Conservation (phyloP, 1,140 invertebrate genomes). For the Coboldia fuscipes region DNA sequence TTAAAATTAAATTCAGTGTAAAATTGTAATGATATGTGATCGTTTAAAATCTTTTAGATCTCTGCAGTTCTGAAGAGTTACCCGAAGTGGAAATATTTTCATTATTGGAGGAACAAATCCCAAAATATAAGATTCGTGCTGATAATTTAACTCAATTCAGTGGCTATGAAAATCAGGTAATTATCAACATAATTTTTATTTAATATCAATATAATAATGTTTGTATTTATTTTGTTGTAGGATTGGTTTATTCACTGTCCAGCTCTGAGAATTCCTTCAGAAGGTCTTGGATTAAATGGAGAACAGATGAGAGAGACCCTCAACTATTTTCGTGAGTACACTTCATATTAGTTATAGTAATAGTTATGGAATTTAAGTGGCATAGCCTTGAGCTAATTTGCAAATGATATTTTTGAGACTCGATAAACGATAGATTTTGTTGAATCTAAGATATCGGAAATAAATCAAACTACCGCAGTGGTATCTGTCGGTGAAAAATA, state of each 20-base stretch:
- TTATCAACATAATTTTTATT: no score
- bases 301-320: slow-evolving; percentile 89
- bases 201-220: no score
- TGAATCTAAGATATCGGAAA: no score
- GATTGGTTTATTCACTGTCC: slow-evolving; percentile 87
- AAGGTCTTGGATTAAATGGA: slow-evolving; percentile 66
- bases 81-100: slow-evolving; percentile 89
- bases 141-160: slow-evolving; percentile 84
- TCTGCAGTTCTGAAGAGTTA: slow-evolving; percentile 67
- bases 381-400: neutral
- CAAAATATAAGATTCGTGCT: slow-evolving; percentile 77
- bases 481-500: no score
- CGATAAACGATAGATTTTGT: neutral
- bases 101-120: slow-evolving; percentile 85
- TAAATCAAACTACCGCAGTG: no score
- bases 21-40: no score
- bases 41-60: slow-evolving; percentile 56
- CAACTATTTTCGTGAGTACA: slow-evolving; percentile 90
- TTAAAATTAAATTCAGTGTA: no score
- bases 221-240: slow-evolving; percentile 15
- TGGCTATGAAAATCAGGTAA: slow-evolving; percentile 73
- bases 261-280: slow-evolving; percentile 44
- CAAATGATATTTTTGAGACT: neutral
- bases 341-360: slow-evolving; percentile 3
- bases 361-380: neutral